Conservation (phyloP, 2,797 vertebrate species). For the Emys orbicularis region DNA sequence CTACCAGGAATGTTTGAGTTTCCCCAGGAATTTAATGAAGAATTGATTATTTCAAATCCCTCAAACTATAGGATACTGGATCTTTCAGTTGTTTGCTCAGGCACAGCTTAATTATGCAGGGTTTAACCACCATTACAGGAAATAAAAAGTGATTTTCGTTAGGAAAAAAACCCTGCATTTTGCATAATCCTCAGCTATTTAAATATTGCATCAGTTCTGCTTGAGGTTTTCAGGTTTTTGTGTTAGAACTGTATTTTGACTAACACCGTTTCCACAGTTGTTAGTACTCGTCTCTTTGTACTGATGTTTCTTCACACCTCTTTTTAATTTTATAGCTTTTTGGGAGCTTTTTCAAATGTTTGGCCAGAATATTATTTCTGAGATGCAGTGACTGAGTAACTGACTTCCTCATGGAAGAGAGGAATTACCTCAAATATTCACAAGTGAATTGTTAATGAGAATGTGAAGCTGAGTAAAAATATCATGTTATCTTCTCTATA, state of each 20-base stretch:
- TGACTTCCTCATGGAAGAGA: neutral
- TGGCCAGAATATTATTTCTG: neutral
- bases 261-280: neutral
- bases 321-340: neutral
- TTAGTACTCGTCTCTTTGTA: neutral
- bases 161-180: neutral
- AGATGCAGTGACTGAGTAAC: neutral
- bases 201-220: neutral
- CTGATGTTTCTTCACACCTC: neutral
- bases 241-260: neutral
- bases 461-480: neutral
- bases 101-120: neutral
- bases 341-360: neutral
- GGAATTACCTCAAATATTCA: neutral
- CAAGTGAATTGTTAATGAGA: neutral
- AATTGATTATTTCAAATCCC: neutral
- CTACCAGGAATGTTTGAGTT: neutral
- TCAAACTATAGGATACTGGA: neutral
- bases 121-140: neutral
- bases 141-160: neutral
- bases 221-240: neutral
- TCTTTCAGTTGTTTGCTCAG: neutral
- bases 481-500: neutral
- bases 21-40: neutral
- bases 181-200: neutral